Evolutionary conservation across 1,140 invertebrate species (phyloP), one percentile per base, ranked within the genome.

Genomic region (Saxidomus purpurata): DNA sequence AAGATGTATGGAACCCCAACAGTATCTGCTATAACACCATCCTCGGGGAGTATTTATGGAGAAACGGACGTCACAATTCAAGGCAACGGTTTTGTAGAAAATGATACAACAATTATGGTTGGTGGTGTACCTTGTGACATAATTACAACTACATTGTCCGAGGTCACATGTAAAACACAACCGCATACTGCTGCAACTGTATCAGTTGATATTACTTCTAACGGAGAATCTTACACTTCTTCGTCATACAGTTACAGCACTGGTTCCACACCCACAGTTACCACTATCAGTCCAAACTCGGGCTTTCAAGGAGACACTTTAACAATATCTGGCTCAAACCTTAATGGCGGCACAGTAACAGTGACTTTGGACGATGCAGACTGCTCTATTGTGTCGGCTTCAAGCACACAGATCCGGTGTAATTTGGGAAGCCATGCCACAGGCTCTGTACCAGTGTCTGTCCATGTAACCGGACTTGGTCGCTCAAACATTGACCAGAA

Each of bases 31-130:
- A 77, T 92, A 3, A 52, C 87, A 31, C 93, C 93, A 49, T 38
- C 69, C 13, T 74, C 71, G 15, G 93, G 93, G 36, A 91, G 92
- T 38, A 92, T 90, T 25, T n/a, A 91, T 87, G 93, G 93, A 34
- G 89, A 92, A 25, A 92, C 90, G 34, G 19, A 77, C 0, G 13
- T 93, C 28, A 92, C 91, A 11, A 92, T 93, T 38, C 38, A 36
- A 28, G 93, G 93, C 19, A 89, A 85, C 52, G 91, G 91, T 49
- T 93, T 93, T 63, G 79, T 85, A 43, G 77, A 38, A 28, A 71
- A 28, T 52, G 67, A 84, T 9, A 90, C 89, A 36, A 52, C 59
- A 49, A 83, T 92, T 13, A 22, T 19, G 1, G 34, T 90, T 31
- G 85, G 67, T 52, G 85, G 69, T n/a, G n/a, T 28, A 0, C 17